Percentiles rank a stretch among this genome's conserved stretches.
phyloP scores from a whole-genome alignment of 2,888 invertebrate genomes.

The Sphinx pinastri region DNA sequence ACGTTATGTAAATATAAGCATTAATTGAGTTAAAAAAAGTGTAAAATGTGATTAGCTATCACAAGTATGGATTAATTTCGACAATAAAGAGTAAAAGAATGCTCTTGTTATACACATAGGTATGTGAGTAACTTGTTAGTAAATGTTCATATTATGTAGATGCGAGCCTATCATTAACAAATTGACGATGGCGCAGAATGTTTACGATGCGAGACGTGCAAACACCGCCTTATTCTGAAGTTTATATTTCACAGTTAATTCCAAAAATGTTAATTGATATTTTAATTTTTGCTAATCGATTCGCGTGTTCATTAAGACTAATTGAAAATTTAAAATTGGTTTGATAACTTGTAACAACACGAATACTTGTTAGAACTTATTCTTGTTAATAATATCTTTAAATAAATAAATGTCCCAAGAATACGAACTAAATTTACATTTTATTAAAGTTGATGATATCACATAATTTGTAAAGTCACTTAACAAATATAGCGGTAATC shows the following conservation, averaged over 20 bases:
- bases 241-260: neutral
- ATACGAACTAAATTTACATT: slow-evolving; percentile 13
- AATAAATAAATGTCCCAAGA: neutral
- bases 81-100: slow-evolving; percentile 7
- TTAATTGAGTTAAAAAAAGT: neutral
- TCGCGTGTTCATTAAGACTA: neutral
- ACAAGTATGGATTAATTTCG: neutral
- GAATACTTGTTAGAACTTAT: neutral
- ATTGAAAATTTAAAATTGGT: neutral
- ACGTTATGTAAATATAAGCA: neutral
- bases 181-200: slow-evolving; percentile 62
- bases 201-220: slow-evolving; percentile 41
- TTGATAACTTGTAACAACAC: neutral
- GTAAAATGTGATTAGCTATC: slow-evolving; percentile 4
- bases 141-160: slow-evolving; percentile 65
- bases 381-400: neutral
- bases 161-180: slow-evolving; percentile 71
- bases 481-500: slow-evolving; percentile 24
- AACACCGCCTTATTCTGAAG: slow-evolving; percentile 29
- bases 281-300: no score
- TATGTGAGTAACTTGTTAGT: slow-evolving; percentile 45
- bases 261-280: neutral
- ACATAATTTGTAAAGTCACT: slow-evolving; percentile 14
- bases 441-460: slow-evolving; percentile 19
- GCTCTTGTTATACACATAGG: slow-evolving; percentile 16